Evolutionary conservation across 2,888 invertebrate genomes (phyloP).

Genomic region (Heteropelma amictum): DNA sequence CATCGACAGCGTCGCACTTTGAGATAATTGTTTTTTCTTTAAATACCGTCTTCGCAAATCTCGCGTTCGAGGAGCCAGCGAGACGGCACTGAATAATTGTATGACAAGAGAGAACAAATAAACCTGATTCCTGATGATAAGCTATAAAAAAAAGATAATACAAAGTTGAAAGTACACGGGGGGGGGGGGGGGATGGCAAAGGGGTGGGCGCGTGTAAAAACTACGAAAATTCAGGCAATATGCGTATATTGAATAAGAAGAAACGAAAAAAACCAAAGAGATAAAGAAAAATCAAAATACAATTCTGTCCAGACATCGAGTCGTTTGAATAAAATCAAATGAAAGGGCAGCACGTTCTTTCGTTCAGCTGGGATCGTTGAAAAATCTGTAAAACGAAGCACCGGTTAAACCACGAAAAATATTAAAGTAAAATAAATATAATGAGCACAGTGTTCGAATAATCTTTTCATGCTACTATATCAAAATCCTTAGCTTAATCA

Average conservation of each 20-base stretch:
- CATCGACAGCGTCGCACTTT: too few species aligned
- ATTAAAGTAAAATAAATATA: slow-evolving; percentile 14
- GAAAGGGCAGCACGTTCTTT: slow-evolving; percentile 34
- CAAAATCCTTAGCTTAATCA: slow-evolving; percentile 31
- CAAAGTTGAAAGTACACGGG: slow-evolving; percentile 6
- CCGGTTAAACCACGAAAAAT: slow-evolving; percentile 30
- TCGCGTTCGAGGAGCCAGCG: slow-evolving; percentile 11
- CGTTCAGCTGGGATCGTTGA: not conserved
- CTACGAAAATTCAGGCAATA: slow-evolving; percentile 1
- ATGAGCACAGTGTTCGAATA: slow-evolving; percentile 13
- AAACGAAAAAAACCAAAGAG: slow-evolving; percentile 29
- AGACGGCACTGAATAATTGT: slow-evolving; percentile 32
- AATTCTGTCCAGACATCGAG: not conserved
- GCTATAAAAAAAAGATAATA: slow-evolving; percentile 2
- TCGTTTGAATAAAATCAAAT: slow-evolving; percentile 20
- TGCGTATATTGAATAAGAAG: slow-evolving; percentile 17
- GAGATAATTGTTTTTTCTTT: too few species aligned
- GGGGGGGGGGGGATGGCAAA: not conserved
- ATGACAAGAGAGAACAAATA: not conserved
- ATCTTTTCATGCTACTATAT: not conserved
- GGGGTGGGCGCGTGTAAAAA: not conserved
- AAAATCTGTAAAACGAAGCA: slow-evolving; percentile 39
- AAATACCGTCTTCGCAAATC: slow-evolving; percentile 38
- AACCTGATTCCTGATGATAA: not conserved
- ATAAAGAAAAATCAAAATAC: slow-evolving; percentile 11